Conservation (phyloP, 2,888 invertebrate species). For the Drosophila paranaensis region DNA sequence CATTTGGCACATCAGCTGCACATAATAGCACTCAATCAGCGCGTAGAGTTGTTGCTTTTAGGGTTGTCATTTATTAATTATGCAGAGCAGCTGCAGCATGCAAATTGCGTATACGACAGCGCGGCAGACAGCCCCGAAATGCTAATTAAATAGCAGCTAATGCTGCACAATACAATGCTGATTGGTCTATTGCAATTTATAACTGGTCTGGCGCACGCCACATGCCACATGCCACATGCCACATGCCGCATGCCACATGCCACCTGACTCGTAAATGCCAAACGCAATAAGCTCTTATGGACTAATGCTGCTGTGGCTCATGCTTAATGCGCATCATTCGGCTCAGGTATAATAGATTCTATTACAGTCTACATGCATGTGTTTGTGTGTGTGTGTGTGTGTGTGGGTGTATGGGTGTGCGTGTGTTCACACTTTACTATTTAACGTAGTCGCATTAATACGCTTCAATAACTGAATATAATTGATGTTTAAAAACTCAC, state of each 20-base stretch:
- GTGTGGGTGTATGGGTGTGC: neutral
- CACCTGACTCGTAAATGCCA: slow-evolving; percentile 36
- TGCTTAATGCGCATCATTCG: slow-evolving; percentile 47
- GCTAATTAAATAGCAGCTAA: slow-evolving; percentile 45
- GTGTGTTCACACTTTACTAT: slow-evolving; percentile 31
- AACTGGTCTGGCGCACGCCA: slow-evolving; percentile 23
- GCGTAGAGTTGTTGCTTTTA: slow-evolving; percentile 18
- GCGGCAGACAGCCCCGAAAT: slow-evolving; percentile 14
- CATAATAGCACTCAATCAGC: slow-evolving; percentile 58
- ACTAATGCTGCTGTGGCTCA: slow-evolving; percentile 36
- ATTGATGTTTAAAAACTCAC: slow-evolving; percentile 71
- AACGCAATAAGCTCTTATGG: slow-evolving; percentile 37
- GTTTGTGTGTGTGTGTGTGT: neutral
- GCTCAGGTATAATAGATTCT: slow-evolving; percentile 45
- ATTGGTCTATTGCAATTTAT: slow-evolving; percentile 42
- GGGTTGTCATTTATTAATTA: slow-evolving; percentile 56
- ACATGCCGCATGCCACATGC: slow-evolving; percentile 33
- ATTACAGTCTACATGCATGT: slow-evolving; percentile 1
- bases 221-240: slow-evolving; percentile 37
- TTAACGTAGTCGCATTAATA: slow-evolving; percentile 65
- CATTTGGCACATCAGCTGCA: slow-evolving; percentile 31
- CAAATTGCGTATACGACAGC: slow-evolving; percentile 56
- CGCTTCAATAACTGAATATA: slow-evolving; percentile 73
- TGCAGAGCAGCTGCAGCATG: slow-evolving; percentile 40
- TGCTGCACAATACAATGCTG: slow-evolving; percentile 50